Evolutionary conservation across 2,888 invertebrate genomes (phyloP).

Genomic region (Drosophila sordidula): DNA sequence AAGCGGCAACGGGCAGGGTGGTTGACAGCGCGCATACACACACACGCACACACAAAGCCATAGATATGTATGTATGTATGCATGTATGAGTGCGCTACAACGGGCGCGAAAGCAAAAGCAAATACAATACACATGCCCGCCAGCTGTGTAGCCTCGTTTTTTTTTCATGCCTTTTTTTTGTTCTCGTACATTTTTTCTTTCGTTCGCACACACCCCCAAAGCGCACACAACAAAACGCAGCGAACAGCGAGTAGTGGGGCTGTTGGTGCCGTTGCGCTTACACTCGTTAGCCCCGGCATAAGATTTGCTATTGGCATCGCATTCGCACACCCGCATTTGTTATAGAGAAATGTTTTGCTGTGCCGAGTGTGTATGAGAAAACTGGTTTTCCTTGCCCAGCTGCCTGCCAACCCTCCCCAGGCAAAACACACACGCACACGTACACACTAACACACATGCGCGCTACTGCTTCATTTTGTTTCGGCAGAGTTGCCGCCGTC

Average conservation of each 20-base stretch:
- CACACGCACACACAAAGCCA: neutral
- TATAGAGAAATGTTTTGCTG: constrained; percentile 69
- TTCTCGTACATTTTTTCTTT: constrained; percentile 59
- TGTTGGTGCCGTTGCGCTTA: constrained; percentile 49
- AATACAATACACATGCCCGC: constrained; percentile 73
- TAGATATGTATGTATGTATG: constrained; percentile 1
- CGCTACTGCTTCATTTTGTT: constrained; percentile 71
- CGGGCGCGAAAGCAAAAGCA: constrained; percentile 63
- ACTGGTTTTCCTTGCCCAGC: constrained; percentile 65
- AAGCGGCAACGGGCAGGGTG: constrained; percentile 52
- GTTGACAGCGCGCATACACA: constrained; percentile 40
- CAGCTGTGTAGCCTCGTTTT: constrained; percentile 81
- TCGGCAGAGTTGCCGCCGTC: constrained; percentile 68
- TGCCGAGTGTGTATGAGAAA: constrained; percentile 46
- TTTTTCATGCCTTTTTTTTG: constrained; percentile 50
- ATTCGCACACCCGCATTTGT: constrained; percentile 53
- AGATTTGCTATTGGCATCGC: constrained; percentile 39
- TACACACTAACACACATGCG: constrained; percentile 58
- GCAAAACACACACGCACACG: constrained; percentile 22
- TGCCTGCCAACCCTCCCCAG: constrained; percentile 50
- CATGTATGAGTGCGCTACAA: constrained; percentile 25
- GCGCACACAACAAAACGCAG: constrained; percentile 46
- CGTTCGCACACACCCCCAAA: constrained; percentile 69
- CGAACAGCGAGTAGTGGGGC: constrained; percentile 28
- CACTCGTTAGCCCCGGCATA: constrained; percentile 16